A percentile compares a stretch with the other conserved stretches of the same genome.
phyloP scores from a whole-genome alignment of 2,113 vertebrate species.

The Chamaea fasciata region DNA sequence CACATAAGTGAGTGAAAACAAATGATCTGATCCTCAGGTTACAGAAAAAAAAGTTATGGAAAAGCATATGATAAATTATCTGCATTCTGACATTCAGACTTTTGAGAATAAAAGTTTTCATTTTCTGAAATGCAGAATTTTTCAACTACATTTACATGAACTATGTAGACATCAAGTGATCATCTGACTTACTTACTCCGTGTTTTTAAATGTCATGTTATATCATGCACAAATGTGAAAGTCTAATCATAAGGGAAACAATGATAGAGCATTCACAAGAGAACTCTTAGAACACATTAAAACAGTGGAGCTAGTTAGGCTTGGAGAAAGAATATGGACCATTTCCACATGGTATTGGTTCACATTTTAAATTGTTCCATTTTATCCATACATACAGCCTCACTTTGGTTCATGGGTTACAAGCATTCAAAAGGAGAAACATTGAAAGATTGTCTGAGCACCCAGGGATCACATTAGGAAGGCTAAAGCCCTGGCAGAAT shows the following conservation, averaged over 20 bases:
- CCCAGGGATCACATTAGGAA: neutral
- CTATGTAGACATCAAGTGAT: neutral
- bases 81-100: neutral
- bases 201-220: neutral
- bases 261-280: neutral
- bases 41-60: neutral
- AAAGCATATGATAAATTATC: neutral
- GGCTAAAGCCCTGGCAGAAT: neutral
- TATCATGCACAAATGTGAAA: neutral
- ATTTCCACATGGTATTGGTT: neutral
- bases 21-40: neutral
- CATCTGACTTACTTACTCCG: neutral
- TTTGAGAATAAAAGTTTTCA: neutral
- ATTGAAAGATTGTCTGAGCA: neutral
- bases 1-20: neutral
- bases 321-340: neutral
- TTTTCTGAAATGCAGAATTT: neutral
- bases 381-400: neutral
- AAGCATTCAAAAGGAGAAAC: neutral
- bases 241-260: neutral
- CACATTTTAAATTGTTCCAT: neutral
- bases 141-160: neutral
- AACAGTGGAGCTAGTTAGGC: neutral
- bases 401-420: neutral
- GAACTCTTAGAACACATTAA: neutral